These are phyloP conservation scores for Doryteuthis pealeii DNA, from an alignment of 1,140 invertebrate species.

Conservation along the genomic window DNA sequence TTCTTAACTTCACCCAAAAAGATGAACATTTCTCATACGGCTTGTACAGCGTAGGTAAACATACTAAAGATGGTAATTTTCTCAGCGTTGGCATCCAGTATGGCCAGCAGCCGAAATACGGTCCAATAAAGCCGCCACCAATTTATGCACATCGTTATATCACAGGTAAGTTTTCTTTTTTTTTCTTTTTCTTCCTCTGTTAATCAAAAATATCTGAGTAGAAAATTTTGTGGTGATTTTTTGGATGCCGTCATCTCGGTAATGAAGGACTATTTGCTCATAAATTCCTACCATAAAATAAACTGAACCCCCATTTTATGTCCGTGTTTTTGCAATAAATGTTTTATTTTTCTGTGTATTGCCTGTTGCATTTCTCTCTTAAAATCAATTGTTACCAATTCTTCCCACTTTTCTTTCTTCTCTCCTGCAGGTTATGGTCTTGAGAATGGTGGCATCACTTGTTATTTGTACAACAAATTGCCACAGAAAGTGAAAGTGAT, in stretches of 20 bases:
- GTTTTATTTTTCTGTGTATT: no score
- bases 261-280: no score
- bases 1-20: constrained; percentile 65
- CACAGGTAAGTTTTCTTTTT: constrained; percentile 64
- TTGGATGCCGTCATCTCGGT: no score
- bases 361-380: no score
- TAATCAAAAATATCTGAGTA: no score
- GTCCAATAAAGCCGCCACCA: constrained; percentile 68
- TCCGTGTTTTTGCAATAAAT: no score
- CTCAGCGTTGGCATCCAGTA: constrained; percentile 71
- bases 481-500: constrained; percentile 53
- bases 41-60: constrained; percentile 45
- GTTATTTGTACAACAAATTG: constrained; percentile 57
- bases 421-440: constrained; percentile 66
- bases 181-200: no score
- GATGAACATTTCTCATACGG: constrained; percentile 63
- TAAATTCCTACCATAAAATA: no score
- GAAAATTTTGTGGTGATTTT: no score
- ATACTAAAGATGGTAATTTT: constrained; percentile 24
- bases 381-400: no score
- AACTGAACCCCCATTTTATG: no score
- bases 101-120: constrained; percentile 57
- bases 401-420: not conserved
- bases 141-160: constrained; percentile 80
- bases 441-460: constrained; percentile 71